Conservation (phyloP, 30 jellyfish, hydroid and myxozoan genomes). For the Pelagia noctiluca region DNA sequence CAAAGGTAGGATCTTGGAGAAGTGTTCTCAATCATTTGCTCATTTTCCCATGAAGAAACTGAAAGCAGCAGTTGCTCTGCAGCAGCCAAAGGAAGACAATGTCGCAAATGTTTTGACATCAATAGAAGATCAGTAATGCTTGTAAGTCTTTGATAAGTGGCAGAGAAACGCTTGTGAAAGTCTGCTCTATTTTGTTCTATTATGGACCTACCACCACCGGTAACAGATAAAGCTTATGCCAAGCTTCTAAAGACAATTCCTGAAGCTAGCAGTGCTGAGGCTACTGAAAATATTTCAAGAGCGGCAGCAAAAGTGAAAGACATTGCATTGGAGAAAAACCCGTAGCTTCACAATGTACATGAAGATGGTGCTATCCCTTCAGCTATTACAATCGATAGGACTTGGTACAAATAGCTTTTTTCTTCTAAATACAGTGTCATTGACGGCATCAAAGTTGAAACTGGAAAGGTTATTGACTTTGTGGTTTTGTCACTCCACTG, state of each 20-base stretch:
- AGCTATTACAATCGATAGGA: constrained; percentile 9
- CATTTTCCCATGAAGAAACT: background rate
- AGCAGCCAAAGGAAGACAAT: background rate
- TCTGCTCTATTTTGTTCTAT: background rate
- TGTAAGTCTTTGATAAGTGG: background rate
- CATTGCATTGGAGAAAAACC: background rate
- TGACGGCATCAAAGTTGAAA: background rate
- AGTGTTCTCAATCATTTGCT: background rate
- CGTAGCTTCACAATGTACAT: background rate
- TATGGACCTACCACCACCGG: constrained; percentile 1
- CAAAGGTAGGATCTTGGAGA: background rate
- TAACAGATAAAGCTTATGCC: background rate
- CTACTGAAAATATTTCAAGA: background rate
- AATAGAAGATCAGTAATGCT: background rate
- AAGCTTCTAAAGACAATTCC: background rate
- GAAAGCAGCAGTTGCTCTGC: background rate
- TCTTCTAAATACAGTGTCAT: constrained; percentile 5
- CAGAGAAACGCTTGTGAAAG: background rate
- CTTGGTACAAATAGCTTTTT: background rate
- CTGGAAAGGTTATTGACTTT: no score
- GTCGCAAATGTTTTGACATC: constrained; percentile 8
- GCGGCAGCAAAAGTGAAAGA: background rate
- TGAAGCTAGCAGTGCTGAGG: background rate
- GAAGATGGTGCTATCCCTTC: constrained; percentile 22
- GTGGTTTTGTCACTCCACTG: no score